Conservation (phyloP, 1,140 invertebrate genomes). For the Euura saliciscinereae region DNA sequence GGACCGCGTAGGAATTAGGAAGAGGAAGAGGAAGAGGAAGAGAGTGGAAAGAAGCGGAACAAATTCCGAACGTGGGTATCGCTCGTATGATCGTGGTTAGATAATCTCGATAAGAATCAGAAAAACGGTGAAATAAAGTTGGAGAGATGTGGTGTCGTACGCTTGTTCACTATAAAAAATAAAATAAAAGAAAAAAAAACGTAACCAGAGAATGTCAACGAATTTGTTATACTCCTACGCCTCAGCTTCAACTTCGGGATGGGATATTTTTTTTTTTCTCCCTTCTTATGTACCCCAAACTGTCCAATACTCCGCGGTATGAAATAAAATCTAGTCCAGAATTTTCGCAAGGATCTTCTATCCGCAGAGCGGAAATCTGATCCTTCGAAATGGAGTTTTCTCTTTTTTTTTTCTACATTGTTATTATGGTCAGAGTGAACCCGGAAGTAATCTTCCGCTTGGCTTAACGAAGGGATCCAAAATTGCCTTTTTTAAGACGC, state of each 20-base stretch:
- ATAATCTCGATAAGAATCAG: background rate
- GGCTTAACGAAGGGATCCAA: no score
- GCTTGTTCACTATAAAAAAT: background rate
- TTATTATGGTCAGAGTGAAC: no score
- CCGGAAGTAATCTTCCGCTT: no score
- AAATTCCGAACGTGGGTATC: background rate
- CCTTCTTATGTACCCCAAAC: background rate
- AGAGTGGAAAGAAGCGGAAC: background rate
- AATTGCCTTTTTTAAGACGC: no score
- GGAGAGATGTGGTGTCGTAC: background rate
- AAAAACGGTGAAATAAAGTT: background rate
- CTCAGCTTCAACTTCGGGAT: no score
- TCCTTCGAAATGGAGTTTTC: constrained; percentile 7
- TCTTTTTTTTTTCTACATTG: no score
- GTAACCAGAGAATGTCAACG: background rate
- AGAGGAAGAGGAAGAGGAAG: no score
- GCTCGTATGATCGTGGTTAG: background rate
- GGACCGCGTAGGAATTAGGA: no score
- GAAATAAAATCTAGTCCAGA: background rate
- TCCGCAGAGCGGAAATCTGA: background rate
- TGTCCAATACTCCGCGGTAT: background rate
- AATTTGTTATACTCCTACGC: background rate
- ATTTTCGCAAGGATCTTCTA: background rate
- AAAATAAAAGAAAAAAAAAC: background rate
- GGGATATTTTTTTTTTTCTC: background rate